Conservation (phyloP, 2,888 invertebrate genomes). For the Bembecia ichneumoniformis region DNA sequence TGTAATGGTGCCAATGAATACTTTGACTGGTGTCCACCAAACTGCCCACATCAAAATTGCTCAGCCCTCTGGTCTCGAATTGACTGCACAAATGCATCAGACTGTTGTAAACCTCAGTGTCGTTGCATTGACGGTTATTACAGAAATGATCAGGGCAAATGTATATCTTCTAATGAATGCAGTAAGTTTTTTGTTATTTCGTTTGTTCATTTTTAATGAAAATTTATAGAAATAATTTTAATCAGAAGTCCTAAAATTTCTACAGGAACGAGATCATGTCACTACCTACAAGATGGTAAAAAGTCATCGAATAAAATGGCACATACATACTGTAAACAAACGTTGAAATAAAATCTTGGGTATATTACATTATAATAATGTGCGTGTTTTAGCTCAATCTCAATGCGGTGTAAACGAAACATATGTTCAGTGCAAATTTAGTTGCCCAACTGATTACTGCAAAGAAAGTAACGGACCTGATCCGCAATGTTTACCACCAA, state of each 20-base stretch:
- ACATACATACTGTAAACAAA: no score
- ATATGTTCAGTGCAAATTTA: constrained; percentile 17
- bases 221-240: no score
- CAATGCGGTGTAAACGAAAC: constrained; percentile 24
- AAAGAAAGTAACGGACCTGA: constrained; percentile 17
- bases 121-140: constrained; percentile 7
- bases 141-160: constrained; percentile 5
- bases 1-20: constrained; percentile 7
- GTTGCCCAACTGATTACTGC: constrained; percentile 22
- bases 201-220: no score
- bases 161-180: constrained; percentile 1
- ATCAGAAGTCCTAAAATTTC: no score
- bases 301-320: no score
- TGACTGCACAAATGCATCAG: constrained; percentile 4
- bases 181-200: constrained; percentile 1
- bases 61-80: constrained; percentile 3
- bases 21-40: constrained; percentile 7
- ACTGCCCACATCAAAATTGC: constrained; percentile 9
- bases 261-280: no score
- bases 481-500: constrained; percentile 17
- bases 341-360: no score
- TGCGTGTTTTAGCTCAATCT: constrained; percentile 22
- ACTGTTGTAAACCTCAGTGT: constrained; percentile 8
- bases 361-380: no score
- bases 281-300: no score